phyloP scores from a whole-genome alignment of 2,888 invertebrate species.

The Odontocerum albicorne region DNA sequence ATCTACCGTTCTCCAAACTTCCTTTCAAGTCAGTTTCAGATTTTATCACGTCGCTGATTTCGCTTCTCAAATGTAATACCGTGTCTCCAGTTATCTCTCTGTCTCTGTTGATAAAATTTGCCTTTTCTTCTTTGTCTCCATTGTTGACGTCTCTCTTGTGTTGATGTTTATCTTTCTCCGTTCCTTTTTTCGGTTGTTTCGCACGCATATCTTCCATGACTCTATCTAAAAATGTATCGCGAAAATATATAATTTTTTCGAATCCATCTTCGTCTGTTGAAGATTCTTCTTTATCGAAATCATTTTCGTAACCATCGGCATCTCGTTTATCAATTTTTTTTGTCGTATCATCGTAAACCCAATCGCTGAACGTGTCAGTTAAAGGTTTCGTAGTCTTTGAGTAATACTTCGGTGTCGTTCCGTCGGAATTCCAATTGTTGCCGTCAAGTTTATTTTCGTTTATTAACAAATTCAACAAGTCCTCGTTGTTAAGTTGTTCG shows the following conservation, averaged over 20 bases:
- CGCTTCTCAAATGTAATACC: constrained; percentile 26
- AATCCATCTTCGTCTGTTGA: neutral
- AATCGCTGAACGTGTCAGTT: neutral
- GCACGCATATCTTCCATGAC: constrained; percentile 10
- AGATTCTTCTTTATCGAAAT: constrained; percentile 2
- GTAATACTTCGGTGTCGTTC: neutral
- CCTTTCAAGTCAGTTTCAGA: constrained; percentile 25
- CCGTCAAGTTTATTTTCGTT: neutral
- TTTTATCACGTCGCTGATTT: constrained; percentile 32
- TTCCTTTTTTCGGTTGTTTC: constrained; percentile 8
- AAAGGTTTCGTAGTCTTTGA: neutral
- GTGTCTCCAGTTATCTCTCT: constrained; percentile 29
- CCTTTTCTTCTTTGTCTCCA: neutral
- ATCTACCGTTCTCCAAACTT: neutral
- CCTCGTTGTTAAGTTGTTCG: constrained; percentile 6
- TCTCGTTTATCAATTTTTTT: neutral
- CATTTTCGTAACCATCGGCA: constrained; percentile 1
- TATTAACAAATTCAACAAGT: neutral
- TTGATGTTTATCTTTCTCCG: neutral
- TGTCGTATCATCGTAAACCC: too few relatives aligned
- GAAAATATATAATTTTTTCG: constrained; percentile 2
- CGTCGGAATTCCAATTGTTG: neutral
- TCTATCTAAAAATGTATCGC: constrained; percentile 30
- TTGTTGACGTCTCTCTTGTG: constrained; percentile 3
- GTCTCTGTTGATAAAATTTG: neutral